phyloP scores from a whole-genome alignment of 2,797 vertebrate genomes.

The Bradypodion ventrale region DNA sequence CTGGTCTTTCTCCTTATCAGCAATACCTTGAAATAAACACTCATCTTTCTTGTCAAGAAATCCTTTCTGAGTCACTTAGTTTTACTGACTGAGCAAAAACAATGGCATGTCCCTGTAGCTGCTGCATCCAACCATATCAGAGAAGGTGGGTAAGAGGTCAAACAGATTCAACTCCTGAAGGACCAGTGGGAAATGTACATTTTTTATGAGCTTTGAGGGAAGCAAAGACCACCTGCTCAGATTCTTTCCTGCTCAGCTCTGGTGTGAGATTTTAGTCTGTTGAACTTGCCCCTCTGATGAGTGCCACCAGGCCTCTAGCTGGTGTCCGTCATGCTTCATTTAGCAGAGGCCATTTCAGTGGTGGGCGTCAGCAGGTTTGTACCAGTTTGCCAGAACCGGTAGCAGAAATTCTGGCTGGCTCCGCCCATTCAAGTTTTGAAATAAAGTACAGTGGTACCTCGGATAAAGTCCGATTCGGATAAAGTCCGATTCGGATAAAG shows the following conservation, averaged over 20 bases:
- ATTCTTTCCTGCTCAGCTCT: neutral
- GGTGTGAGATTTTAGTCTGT: neutral
- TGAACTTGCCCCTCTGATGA: neutral
- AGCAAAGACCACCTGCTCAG: neutral
- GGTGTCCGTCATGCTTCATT: conserved; percentile 14
- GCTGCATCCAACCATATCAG: neutral
- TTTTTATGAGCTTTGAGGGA: neutral
- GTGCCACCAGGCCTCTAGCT: conserved; percentile 2
- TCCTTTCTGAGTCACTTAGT: conserved; percentile 11
- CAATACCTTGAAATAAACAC: conserved; percentile 11
- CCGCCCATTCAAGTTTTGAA: no score
- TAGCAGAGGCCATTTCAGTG: conserved; percentile 10
- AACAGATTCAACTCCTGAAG: conserved; percentile 1
- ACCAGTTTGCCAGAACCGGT: no score
- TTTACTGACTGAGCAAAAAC: conserved; percentile 21
- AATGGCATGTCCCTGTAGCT: no score
- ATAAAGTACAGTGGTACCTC: no score
- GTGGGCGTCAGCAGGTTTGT: no score
- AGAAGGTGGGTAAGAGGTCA: conserved; percentile 25
- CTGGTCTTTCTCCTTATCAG: neutral
- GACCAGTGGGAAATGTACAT: conserved; percentile 10
- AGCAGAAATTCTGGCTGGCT: no score
- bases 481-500: no score
- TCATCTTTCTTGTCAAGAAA: conserved; percentile 15
- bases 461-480: no score